Evolutionary conservation across 2,888 invertebrate genomes (phyloP), one percentile per base, ranked within the genome.

Genomic region (Acronicta psi): DNA sequence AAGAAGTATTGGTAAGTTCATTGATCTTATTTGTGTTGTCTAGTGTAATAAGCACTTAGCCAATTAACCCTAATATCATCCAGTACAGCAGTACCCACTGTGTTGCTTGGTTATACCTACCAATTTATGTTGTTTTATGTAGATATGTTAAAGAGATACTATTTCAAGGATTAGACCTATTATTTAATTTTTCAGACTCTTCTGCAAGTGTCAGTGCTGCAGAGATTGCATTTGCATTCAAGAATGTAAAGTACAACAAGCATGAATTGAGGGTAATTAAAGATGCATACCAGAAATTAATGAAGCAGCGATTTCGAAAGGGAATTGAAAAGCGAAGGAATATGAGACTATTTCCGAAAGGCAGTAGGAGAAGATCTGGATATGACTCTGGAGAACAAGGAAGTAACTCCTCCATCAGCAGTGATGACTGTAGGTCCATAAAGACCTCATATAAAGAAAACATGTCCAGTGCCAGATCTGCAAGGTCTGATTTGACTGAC

Each of bases 361-460:
- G 75, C n/a, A 69, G 67, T 5, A 74, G 77, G 57, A 75, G 78
- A 25, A 83, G 70, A 72, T 85, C 83, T 34, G 84, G 85, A 0
- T 80, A 85, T 74, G 90, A 91, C 60, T 92, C 91, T 0, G 90
- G 88, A 7, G 90, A 90, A 13, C 82, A 80, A 64, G 91, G 82
- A 14, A 90, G 91, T 81, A 81, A 88, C 66, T 92, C 92, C 18
- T 90, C 92, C 6, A 60, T 85, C 20, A 90, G 89, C 59, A 89
- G 89, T 80, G 88, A 91, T 80, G 90, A 89, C 69, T 79, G 82
- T 61, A 80, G 76, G 57, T 90, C 91, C 2, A 67, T 73, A 20
- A 82, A 74, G 67, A 86, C 85, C 41, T 78, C 69, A 73, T 75
- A 77, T 75, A 83, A 75, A 80, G 82, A 55, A 84, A 77, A 69